phyloP scores from a whole-genome alignment of 2,888 invertebrate genomes.

The Arrhopalites spinosus region DNA sequence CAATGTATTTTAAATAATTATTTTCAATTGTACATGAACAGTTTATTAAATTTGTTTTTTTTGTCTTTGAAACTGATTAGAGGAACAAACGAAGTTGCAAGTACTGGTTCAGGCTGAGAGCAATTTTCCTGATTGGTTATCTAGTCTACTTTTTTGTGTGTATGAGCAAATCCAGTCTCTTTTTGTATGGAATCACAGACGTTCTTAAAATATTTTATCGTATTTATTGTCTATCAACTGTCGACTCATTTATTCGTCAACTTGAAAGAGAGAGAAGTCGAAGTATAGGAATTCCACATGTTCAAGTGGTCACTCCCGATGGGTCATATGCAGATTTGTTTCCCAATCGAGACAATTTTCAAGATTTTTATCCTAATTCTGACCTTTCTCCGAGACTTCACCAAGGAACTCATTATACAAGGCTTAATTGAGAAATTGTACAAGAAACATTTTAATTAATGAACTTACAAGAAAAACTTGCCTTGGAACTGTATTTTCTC shows the following conservation, averaged over 20 bases:
- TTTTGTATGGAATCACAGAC: conserved; percentile 46
- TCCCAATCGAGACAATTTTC: neutral
- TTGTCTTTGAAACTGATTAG: conserved; percentile 31
- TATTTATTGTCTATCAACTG: conserved; percentile 49
- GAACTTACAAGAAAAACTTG: too few species aligned
- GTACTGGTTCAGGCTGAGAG: conserved; percentile 51
- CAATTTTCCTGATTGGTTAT: conserved; percentile 42
- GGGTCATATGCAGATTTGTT: conserved; percentile 14
- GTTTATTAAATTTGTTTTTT: neutral
- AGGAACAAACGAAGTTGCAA: conserved; percentile 45
- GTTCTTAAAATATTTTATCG: conserved; percentile 48
- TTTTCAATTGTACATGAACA: neutral
- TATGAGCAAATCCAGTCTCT: conserved; percentile 27
- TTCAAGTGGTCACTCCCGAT: conserved; percentile 25
- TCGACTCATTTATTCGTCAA: conserved; percentile 42
- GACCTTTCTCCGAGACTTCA: too few species aligned
- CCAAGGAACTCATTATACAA: too few species aligned
- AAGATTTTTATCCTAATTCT: too few species aligned
- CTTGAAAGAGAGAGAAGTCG: conserved; percentile 13
- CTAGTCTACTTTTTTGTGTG: conserved; percentile 47
- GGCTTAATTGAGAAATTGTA: too few species aligned
- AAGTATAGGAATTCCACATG: conserved; percentile 24
- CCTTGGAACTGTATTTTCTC: too few species aligned
- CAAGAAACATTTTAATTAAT: too few species aligned
- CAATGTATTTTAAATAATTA: neutral